Evolutionary conservation across 2,113 vertebrate species (phyloP), one percentile per base, ranked within the genome.

Genomic region (Forbesichthys agassizii): DNA sequence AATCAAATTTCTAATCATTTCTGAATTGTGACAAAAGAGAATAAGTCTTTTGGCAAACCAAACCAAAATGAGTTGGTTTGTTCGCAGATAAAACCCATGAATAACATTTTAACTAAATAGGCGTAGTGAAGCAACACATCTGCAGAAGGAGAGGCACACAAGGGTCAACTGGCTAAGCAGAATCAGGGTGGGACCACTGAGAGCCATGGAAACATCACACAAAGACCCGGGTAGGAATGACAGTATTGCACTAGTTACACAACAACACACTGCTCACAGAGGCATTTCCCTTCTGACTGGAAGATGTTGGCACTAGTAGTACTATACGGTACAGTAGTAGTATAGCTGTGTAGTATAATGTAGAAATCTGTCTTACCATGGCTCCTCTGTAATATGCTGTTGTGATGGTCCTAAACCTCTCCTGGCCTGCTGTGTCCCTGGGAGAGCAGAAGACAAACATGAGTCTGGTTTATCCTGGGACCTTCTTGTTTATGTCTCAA

Each of bases 371-470:
- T 48, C 69, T 94, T 84, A 97, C 96, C 96, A 97, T 97, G 64
- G 96, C 96, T 83, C 96, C 95, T 92, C 96, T 92, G 84, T 97
- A 97, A 69, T 97, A 96, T 8, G 96, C 96, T 1, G 96, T 97
- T 0, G 96, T 97, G 88, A 97, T 97, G 33, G 96, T 97, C 73
- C 96, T 93, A 87, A 97, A 97, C 75, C 96, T 86, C 88, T 97
- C 96, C 84, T 97, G 96, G 42, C 96, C 96, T 0, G 96, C 96
- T 9, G 96, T 97, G 88, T 97, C 96, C 96, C 96, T 91, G 75
- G 49, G 48, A 5, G 49, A n/a, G 16, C 4, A 42, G 46, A 13
- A 33, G 3, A 56, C 33, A 75, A 66, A 49, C 55, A n/a, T 48
- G 58, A 56, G 18, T 55, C 20, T 42, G 36, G 3, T 42, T 42